Evolutionary conservation across 2,113 vertebrate species (phyloP).

Genomic region (Phocoena phocoena): DNA sequence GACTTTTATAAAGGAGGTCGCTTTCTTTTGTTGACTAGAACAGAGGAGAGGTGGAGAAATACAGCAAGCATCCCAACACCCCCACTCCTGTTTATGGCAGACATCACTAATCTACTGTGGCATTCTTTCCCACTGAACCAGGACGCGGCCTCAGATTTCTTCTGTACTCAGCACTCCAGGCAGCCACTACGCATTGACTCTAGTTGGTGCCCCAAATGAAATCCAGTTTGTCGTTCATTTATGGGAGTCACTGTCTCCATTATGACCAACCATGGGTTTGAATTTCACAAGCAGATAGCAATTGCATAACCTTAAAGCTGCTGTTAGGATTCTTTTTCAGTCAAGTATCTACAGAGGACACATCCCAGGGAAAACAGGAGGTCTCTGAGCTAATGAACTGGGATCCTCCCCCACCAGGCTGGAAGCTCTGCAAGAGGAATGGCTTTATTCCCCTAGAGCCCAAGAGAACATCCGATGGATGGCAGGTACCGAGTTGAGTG

Average conservation of each 20-base stretch:
- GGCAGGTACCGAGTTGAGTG: neutral
- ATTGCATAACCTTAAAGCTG: constrained; percentile 31
- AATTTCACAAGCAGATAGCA: constrained; percentile 43
- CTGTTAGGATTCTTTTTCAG: constrained; percentile 16
- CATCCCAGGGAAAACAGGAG: neutral
- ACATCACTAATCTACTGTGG: neutral
- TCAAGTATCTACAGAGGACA: neutral
- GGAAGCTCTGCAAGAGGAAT: neutral
- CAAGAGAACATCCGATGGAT: neutral
- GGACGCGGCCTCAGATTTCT: neutral
- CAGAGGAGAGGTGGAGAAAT: neutral
- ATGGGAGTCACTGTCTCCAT: neutral
- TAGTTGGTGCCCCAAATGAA: neutral
- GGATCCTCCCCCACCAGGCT: neutral
- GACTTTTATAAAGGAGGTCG: neutral
- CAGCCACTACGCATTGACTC: neutral
- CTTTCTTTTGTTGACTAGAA: neutral
- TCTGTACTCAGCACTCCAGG: neutral
- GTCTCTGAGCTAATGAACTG: neutral
- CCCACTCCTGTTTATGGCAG: neutral
- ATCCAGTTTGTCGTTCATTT: neutral
- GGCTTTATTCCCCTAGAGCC: neutral
- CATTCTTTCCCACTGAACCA: neutral
- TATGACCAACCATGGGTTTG: neutral
- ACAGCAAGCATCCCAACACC: neutral